Evolutionary conservation across 2,888 invertebrate genomes (phyloP).

Genomic region (Nipponacmea schrenckii): DNA sequence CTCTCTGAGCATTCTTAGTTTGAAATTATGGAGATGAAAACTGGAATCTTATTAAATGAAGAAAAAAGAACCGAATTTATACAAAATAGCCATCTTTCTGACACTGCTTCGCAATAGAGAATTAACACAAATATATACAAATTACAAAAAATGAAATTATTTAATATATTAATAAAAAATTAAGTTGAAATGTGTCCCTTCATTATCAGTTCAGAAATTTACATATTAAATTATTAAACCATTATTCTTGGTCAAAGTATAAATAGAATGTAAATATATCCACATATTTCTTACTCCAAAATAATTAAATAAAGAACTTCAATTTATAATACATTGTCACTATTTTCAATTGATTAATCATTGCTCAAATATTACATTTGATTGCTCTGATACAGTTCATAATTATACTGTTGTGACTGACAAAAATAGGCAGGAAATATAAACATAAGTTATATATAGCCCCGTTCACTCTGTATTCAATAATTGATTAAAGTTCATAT

Average conservation of each 20-base stretch:
- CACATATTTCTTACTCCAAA: too few relatives aligned
- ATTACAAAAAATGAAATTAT: slow-evolving; percentile 21
- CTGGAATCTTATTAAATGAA: slow-evolving; percentile 4
- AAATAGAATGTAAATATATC: slow-evolving; percentile 18
- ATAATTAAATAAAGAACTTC: too few relatives aligned
- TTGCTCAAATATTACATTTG: too few relatives aligned
- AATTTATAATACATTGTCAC: too few relatives aligned
- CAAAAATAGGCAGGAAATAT: too few relatives aligned
- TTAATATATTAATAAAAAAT: slow-evolving; percentile 16
- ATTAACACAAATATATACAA: slow-evolving; percentile 31
- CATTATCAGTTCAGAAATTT: slow-evolving; percentile 27
- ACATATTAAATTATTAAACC: slow-evolving; percentile 21
- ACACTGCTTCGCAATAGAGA: slow-evolving; percentile 20
- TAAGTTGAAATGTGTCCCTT: slow-evolving; percentile 13
- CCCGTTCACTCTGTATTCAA: too few relatives aligned
- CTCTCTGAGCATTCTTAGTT: too few relatives aligned
- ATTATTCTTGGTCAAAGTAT: slow-evolving; percentile 19
- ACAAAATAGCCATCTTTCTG: slow-evolving; percentile 17
- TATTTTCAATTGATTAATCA: too few relatives aligned
- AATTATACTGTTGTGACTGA: too few relatives aligned
- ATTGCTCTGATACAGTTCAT: too few relatives aligned
- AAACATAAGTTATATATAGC: too few relatives aligned
- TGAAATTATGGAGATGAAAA: not conserved
- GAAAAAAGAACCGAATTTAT: slow-evolving; percentile 22
- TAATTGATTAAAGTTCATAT: too few relatives aligned